Conservation (phyloP, 1,140 invertebrate genomes). For the Mylabris phalerata region DNA sequence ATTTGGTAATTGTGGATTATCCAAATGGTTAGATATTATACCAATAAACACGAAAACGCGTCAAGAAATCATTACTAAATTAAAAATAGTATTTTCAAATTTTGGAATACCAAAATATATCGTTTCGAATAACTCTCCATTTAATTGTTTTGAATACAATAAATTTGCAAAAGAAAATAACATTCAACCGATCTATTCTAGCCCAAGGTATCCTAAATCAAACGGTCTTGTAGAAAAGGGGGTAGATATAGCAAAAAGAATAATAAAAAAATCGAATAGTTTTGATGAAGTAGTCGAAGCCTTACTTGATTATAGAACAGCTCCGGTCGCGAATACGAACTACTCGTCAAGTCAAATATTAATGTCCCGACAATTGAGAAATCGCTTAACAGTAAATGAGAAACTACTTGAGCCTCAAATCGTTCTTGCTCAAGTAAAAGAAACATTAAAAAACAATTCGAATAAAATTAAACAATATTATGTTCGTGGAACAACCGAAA, state of each 20-base stretch:
- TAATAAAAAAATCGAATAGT: slow-evolving; percentile 30
- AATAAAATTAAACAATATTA: too few relatives aligned
- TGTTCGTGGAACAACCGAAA: too few relatives aligned
- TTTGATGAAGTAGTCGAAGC: slow-evolving; percentile 3
- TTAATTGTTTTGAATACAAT: slow-evolving; percentile 34
- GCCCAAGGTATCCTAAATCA: slow-evolving; percentile 34
- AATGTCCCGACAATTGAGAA: too few relatives aligned
- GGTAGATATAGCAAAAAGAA: slow-evolving; percentile 36
- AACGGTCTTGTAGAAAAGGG: slow-evolving; percentile 38
- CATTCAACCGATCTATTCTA: slow-evolving; percentile 38
- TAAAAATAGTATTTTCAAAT: slow-evolving; percentile 28
- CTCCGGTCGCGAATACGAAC: neutral
- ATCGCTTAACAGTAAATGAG: too few relatives aligned
- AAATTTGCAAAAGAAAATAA: slow-evolving; percentile 39
- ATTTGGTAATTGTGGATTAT: slow-evolving; percentile 29
- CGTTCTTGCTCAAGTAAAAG: too few relatives aligned
- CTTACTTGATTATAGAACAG: neutral
- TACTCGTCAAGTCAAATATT: too few relatives aligned
- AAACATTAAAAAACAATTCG: too few relatives aligned
- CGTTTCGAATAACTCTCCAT: slow-evolving; percentile 40
- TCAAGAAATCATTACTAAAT: slow-evolving; percentile 23
- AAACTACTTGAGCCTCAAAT: too few relatives aligned
- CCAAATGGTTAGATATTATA: slow-evolving; percentile 25
- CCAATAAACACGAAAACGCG: slow-evolving; percentile 17
- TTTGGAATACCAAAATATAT: slow-evolving; percentile 34